Evolutionary conservation across 2,113 vertebrate species (phyloP), one percentile per base, ranked within the genome.

Genomic region (Tupaia chinensis): DNA sequence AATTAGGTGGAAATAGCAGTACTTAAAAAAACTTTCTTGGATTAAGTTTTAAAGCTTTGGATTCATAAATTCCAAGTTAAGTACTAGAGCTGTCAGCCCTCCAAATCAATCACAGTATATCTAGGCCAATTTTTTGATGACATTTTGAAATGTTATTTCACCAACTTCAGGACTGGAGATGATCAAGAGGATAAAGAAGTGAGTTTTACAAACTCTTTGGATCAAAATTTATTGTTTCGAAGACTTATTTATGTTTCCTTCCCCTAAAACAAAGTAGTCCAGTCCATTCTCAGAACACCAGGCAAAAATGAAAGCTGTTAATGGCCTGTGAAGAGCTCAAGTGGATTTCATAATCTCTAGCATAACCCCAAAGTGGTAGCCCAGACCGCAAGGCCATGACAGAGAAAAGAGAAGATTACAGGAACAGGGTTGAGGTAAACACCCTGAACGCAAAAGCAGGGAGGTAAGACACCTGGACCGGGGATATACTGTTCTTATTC

Each of bases 1-100:
- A 98, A 98, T 98, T 98, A 98, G 98, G 86, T 98, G 97, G 98
- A 98, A 98, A 98, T 89, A 95, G 87, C 80, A 79, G 89, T 12
- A 7, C 97, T 98, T 98, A 96, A 97, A 97, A 97, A 98, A 98
- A 98, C 97, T 98, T 98, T 97, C 97, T 97, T 98, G 95, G 84
- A 96, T 98, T 97, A 97, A 97, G 94, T 97, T 98, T 98, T 98
- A 98, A 97, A 98, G 97, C 97, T 98, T 98, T 98, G 88, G 94
- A 97, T 97, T 98, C 96, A 98, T 98, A 98, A 98, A 98, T 98
- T 98, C 94, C 85, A 72, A 93, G 94, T 86, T 98, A 98, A 98
- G 97, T 98, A 97, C 93, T 86, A 44, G 61, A 73, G 79, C 56
- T 96, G 97, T 97, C 97, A 98, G 79, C 73, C 79, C 80, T 74